Evolutionary conservation across 2,797 vertebrate species (phyloP).

Genomic region (Huso huso): DNA sequence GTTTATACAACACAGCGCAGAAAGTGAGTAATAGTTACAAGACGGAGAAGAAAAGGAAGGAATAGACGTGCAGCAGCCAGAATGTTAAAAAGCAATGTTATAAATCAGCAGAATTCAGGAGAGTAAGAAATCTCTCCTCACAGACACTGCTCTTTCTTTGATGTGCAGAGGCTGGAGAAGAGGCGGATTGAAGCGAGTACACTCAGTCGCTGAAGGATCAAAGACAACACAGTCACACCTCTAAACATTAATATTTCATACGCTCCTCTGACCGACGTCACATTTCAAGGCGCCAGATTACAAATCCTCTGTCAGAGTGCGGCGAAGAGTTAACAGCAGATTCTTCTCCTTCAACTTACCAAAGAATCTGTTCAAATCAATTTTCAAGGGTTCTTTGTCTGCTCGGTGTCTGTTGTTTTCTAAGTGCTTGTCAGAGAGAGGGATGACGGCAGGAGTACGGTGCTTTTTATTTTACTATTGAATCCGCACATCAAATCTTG

Average conservation of each 20-base stretch:
- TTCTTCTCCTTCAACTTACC: conserved; percentile 10
- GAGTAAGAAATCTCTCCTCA: conserved; percentile 25
- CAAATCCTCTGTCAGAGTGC: conserved; percentile 8
- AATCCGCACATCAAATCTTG: neutral
- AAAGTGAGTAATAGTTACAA: neutral
- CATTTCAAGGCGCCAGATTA: conserved; percentile 33
- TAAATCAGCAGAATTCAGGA: conserved; percentile 26
- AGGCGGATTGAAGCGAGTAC: conserved; percentile 23
- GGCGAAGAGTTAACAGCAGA: conserved; percentile 25
- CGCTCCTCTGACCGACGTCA: conserved; percentile 22
- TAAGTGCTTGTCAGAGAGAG: too few relatives aligned
- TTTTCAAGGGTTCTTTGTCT: too few relatives aligned
- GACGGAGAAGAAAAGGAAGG: neutral
- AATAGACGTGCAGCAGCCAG: conserved; percentile 7
- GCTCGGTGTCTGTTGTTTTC: too few relatives aligned
- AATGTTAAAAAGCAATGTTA: conserved; percentile 38
- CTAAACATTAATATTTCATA: conserved; percentile 54
- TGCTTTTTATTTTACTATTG: neutral
- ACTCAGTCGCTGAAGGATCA: conserved; percentile 46
- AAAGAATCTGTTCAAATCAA: too few relatives aligned
- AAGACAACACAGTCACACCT: conserved; percentile 58
- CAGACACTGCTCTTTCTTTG: conserved; percentile 36
- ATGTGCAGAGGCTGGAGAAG: conserved; percentile 34
- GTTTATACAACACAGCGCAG: neutral
- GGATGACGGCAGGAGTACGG: too few relatives aligned